These are phyloP conservation scores for Carettochelys insculpta DNA, from an alignment of 2,113 vertebrate genomes.

Conservation along the genomic window DNA sequence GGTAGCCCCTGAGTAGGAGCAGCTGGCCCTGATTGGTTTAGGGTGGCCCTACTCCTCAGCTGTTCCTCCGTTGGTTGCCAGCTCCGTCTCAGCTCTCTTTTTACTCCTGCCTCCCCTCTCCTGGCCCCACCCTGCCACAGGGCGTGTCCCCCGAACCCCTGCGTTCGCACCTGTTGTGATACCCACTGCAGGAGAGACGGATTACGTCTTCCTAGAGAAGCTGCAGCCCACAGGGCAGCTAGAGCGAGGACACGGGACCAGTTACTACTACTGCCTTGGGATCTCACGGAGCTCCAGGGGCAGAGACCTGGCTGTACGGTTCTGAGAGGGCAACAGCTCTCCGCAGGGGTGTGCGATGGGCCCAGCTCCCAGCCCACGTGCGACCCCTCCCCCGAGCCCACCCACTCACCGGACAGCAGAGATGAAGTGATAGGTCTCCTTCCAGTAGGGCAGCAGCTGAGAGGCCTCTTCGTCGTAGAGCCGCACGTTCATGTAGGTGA, in stretches of 20 bases:
- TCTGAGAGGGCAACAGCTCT: rapidly evolving
- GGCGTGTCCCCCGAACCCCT: no score
- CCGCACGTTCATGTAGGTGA: conserved; percentile 92
- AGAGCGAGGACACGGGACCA: not conserved
- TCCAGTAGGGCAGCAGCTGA: conserved; percentile 91
- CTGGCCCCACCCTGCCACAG: no score
- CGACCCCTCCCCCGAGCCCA: not conserved
- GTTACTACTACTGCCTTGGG: not conserved
- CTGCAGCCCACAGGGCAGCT: not conserved
- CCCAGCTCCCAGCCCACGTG: not conserved
- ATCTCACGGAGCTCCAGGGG: not conserved
- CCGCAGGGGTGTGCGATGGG: not conserved
- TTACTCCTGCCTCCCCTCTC: no score
- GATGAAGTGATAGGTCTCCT: conserved; percentile 90
- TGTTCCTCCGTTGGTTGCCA: no score
- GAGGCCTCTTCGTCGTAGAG: conserved; percentile 91
- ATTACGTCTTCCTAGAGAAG: not conserved
- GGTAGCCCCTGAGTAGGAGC: no score
- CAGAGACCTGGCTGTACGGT: not conserved
- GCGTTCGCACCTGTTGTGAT: not conserved
- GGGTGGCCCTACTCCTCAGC: no score
- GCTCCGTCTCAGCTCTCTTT: no score
- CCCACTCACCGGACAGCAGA: conserved; percentile 72
- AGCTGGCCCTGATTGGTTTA: no score
- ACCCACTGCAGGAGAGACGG: not conserved